Base-by-base conservation (phyloP, 35 echinoderm and acorn worm genomes). In the Heliocidaris tuberculata region DNA sequence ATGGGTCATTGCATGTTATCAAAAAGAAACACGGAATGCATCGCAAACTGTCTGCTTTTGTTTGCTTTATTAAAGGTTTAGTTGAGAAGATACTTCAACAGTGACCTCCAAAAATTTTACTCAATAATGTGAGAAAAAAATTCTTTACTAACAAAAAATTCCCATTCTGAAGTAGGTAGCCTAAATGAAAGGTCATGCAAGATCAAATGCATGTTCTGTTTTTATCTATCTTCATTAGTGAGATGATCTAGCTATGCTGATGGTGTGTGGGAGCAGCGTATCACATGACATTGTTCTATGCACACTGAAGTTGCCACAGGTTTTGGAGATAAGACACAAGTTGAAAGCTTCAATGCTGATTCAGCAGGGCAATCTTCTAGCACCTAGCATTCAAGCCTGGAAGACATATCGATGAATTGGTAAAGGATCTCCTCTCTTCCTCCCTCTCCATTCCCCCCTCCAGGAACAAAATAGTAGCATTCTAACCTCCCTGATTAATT, bases 401-500 rank as follows among this genome's bases (percentile, higher is more conserved):
- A 59, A 93, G 91, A 93, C n/a, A 59, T 59, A 19, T 49, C 13
- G 50, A 49, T 24, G 91, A 93, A 52, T 48, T 93, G 31, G 31
- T 89, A n/a, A 48, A 47, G 35, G 24, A 32, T 42, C 31, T 89
- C 87, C 87, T 89, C 87, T 48, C 87, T 27, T 35, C 8, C 15
- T 48, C 12, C 47, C 87, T 89, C 87, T 48, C 31, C 31, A 89
- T 47, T 19, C n/a, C 47, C 35, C 9, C 87, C 29, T 48, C 32
- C 9, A 48, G 87, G 24, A 48, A 47, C 31, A 89, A 15, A 48
- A 47, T 47, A 48, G 17, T n/a, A 32, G 47, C 17, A 15, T 89
- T 89, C 87, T 47, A 89, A 47, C 85, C n/a, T 89, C 48, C 91
- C 50, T 93, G 47, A 93, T 93, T 93, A 93, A 50, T 42, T 93